Evolutionary conservation across 37 sponge, comb jelly and placozoan species (phyloP), one percentile per base, ranked within the genome.

Genomic region (Amphimedon queenslandica): DNA sequence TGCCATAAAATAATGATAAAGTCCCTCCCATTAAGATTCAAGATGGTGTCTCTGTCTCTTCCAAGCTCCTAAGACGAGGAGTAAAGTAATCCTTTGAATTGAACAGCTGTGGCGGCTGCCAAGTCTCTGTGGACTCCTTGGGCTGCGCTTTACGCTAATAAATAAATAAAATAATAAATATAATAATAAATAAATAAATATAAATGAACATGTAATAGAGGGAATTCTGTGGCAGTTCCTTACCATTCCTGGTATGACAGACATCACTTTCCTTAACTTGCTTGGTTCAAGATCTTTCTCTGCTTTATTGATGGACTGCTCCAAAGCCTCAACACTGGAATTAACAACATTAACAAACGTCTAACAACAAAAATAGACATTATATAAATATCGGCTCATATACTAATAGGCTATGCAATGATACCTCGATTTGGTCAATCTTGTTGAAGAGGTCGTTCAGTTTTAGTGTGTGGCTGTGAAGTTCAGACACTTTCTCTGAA

Each of bases 341-440:
- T 68, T 41, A 28, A 90, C 90, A 38, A 72, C 11, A n/a, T 36
- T 38, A 3, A 90, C 61, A 77, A 90, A 90, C 33, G 80, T 77
- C 90, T 89, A 71, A n/a, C n/a, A n/a, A n/a, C n/a, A n/a, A 56
- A 0, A 5, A 25, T 25, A n/a, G 3, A 33, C 8, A 37, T 36
- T 25, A 38, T 35, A 57, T 24, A 38, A 47, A 6, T 31, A 88
- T n/a, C n/a, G n/a, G n/a, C n/a, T n/a, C n/a, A n/a, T n/a, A n/a
- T n/a, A n/a, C n/a, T n/a, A n/a, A n/a, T n/a, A n/a, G n/a, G n/a
- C n/a, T n/a, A n/a, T n/a, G n/a, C n/a, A n/a, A n/a, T n/a, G n/a
- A n/a, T n/a, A 60, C 90, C 81, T 84, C 86, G 8, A 90, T 57
- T 77, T 81, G 81, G 63, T 90, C 90, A 21, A 90, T 80, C 28